Percentiles rank a stretch among this genome's conserved stretches.
Conservation (phyloP, 2,888 invertebrate species). For the Coelopa pilipes region DNA sequence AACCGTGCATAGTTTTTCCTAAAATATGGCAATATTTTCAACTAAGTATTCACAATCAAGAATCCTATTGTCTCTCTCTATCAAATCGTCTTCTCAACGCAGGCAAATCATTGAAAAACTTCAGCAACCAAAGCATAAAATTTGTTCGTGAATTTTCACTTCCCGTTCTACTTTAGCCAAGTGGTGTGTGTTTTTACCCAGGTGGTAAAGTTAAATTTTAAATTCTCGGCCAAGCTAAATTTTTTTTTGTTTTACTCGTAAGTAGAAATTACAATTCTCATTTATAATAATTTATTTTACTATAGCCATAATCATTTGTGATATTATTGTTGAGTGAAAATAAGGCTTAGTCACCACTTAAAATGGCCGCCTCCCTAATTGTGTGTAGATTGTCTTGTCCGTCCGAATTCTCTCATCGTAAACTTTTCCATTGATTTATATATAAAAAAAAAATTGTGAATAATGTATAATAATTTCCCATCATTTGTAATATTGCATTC, state of each 20-base stretch:
- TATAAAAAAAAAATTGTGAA: no score
- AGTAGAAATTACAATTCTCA: conserved; percentile 51
- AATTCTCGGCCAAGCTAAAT: conserved; percentile 62
- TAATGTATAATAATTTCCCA: neutral
- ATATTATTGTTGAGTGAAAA: neutral
- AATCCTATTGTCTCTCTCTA: no score
- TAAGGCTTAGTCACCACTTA: conserved; percentile 14
- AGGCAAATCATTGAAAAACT: conserved; percentile 15
- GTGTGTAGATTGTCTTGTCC: neutral
- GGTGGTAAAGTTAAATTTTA: conserved; percentile 46
- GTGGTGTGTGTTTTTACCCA: conserved; percentile 37
- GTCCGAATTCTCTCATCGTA: no score
- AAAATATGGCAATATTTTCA: no score
- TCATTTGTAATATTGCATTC: neutral
- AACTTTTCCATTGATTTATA: no score
- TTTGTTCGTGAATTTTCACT: conserved; percentile 43
- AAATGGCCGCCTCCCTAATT: conserved; percentile 37
- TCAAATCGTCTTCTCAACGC: neutral
- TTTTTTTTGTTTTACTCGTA: conserved; percentile 67
- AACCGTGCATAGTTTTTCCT: no score
- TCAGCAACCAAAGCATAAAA: conserved; percentile 35
- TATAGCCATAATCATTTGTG: neutral
- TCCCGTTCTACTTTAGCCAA: conserved; percentile 42
- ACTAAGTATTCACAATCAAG: no score
- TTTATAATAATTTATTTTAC: conserved; percentile 15